Percentiles rank a stretch among this genome's conserved stretches.
phyloP scores from a whole-genome alignment of 2,113 vertebrate species.

The Takifugu bimaculatus region DNA sequence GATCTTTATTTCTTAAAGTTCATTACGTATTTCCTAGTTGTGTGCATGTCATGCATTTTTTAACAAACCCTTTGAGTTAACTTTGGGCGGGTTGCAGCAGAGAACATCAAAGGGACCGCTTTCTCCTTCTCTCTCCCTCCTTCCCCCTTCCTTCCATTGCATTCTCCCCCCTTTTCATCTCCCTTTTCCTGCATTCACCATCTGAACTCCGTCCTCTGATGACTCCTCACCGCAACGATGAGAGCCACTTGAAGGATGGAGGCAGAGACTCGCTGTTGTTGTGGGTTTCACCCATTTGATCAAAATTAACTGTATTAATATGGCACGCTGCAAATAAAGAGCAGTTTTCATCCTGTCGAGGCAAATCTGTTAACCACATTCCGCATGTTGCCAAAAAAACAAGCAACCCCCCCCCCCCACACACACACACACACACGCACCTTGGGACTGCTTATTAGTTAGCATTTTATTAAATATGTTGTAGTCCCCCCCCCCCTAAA shows the following conservation, averaged over 20 bases:
- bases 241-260: conserved; percentile 12
- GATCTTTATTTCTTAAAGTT: conserved; percentile 90
- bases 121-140: conserved; percentile 27
- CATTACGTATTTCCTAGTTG: conserved; percentile 92
- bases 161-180: conserved; percentile 65
- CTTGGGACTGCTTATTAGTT: not conserved
- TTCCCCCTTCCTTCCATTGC: conserved; percentile 30
- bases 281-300: conserved; percentile 16
- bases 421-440: too few species aligned
- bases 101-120: conserved; percentile 85
- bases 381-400: too few species aligned
- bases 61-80: conserved; percentile 97
- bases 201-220: conserved; percentile 18
- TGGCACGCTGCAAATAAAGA: too few species aligned
- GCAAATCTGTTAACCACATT: too few species aligned
- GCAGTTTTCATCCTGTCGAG: too few species aligned
- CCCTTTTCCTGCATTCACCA: conserved; percentile 38
- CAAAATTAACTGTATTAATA: conserved; percentile 7
- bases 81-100: conserved; percentile 87
- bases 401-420: too few species aligned
- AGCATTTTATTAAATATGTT: not conserved
- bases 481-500: too few species aligned
- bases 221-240: conserved; percentile 33
- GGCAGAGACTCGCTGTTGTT: conserved; percentile 18
- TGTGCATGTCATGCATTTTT: conserved; percentile 96